phyloP scores from a whole-genome alignment of 2,113 vertebrate genomes.

The Rhinogobius similis region DNA sequence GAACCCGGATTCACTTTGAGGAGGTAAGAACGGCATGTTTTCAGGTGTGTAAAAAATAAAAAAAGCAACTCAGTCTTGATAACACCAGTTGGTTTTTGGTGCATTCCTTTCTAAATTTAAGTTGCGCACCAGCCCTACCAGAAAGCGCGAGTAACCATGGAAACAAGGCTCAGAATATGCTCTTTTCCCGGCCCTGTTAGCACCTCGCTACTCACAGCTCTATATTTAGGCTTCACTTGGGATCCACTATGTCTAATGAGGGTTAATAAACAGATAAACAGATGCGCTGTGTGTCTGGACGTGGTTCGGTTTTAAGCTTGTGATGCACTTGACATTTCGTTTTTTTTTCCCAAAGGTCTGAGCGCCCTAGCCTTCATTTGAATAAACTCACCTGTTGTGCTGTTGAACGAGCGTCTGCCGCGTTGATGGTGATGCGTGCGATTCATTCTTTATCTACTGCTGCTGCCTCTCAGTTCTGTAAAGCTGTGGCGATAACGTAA shows the following conservation, averaged over 20 bases:
- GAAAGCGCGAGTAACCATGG: slow-evolving; percentile 70
- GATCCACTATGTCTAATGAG: slow-evolving; percentile 63
- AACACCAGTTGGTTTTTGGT: slow-evolving; percentile 12
- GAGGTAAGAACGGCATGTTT: slow-evolving; percentile 25
- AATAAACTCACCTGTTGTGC: slow-evolving; percentile 58
- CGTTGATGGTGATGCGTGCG: slow-evolving; percentile 57
- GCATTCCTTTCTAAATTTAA: slow-evolving; percentile 45
- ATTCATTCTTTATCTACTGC: slow-evolving; percentile 27
- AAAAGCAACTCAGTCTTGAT: slow-evolving; percentile 7
- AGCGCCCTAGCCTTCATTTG: slow-evolving; percentile 42
- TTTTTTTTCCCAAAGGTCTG: neutral
- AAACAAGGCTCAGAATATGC: slow-evolving; percentile 68
- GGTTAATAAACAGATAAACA: slow-evolving; percentile 63
- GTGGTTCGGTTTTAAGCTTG: neutral
- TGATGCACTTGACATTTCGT: neutral
- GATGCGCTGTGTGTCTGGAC: slow-evolving; percentile 14
- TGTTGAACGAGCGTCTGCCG: slow-evolving; percentile 31
- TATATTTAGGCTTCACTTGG: slow-evolving; percentile 68
- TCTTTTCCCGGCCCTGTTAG: slow-evolving; percentile 54
- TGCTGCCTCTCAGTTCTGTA: slow-evolving; percentile 35
- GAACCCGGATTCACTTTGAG: slow-evolving; percentile 26
- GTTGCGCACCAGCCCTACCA: slow-evolving; percentile 30
- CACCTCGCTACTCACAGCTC: slow-evolving; percentile 45
- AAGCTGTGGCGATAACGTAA: slow-evolving; percentile 13
- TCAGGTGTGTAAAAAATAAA: slow-evolving; percentile 10